These are phyloP conservation scores for Zosterops japonicus DNA, from an alignment of 2,113 vertebrate genomes.

Conservation along the genomic window DNA sequence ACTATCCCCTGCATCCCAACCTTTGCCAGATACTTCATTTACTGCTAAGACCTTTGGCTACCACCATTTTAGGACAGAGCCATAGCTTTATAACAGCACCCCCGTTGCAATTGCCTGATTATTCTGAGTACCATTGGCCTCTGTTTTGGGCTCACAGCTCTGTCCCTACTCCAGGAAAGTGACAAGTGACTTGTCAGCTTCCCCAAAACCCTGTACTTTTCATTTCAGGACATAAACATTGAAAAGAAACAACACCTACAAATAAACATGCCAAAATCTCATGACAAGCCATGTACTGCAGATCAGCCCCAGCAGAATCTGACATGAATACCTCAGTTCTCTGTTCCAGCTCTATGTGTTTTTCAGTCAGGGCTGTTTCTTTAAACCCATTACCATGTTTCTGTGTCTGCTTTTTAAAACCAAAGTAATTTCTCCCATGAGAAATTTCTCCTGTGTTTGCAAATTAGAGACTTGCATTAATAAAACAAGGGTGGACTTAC, in stretches of 20 bases:
- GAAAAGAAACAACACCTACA: background rate
- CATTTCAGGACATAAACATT: background rate
- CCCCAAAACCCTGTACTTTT: background rate
- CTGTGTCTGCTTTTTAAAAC: background rate
- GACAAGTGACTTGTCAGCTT: background rate
- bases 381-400: background rate
- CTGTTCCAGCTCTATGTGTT: background rate
- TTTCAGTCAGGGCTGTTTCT: background rate
- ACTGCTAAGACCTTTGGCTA: background rate
- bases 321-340: background rate
- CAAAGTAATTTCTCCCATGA: conserved; percentile 16
- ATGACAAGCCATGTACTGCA: background rate
- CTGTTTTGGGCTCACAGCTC: background rate
- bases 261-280: background rate
- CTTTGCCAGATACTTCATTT: background rate
- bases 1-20: background rate
- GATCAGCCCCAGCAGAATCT: background rate
- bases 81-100: background rate
- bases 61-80: background rate
- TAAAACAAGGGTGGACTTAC: background rate
- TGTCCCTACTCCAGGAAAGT: background rate
- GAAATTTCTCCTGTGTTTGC: background rate
- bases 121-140: background rate
- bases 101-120: background rate
- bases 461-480: background rate